A percentile compares a stretch with the other conserved stretches of the same genome.
These are phyloP conservation scores for Lethrus apterus DNA, from an alignment of 1,140 invertebrate genomes.

Conservation along the genomic window DNA sequence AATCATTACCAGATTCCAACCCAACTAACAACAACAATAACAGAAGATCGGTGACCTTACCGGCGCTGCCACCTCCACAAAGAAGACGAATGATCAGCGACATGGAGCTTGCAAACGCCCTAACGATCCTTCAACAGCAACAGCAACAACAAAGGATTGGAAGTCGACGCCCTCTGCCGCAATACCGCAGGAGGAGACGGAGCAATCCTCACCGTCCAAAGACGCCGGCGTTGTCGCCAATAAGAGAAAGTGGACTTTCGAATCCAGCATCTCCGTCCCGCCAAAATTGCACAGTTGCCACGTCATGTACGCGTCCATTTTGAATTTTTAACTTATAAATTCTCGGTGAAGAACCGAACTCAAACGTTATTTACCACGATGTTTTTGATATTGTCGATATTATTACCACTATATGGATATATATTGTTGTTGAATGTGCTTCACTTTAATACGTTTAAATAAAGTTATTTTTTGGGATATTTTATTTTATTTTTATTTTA, in stretches of 20 bases:
- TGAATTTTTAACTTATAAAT: too few relatives aligned
- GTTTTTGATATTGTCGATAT: too few relatives aligned
- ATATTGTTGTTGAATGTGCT: too few relatives aligned
- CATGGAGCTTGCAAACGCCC: constrained; percentile 33
- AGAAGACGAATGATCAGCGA: constrained; percentile 33
- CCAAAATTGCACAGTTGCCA: constrained; percentile 38
- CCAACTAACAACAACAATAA: constrained; percentile 18
- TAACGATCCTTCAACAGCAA: constrained; percentile 32
- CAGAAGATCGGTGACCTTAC: constrained; percentile 23
- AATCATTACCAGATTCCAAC: constrained; percentile 24
- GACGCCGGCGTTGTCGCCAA: constrained; percentile 59
- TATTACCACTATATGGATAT: too few relatives aligned
- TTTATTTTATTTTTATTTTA: too few relatives aligned
- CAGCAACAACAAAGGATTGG: constrained; percentile 24
- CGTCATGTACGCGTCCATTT: constrained; percentile 31
- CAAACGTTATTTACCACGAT: too few relatives aligned
- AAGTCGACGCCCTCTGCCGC: constrained; percentile 21
- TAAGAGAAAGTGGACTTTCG: constrained; percentile 63
- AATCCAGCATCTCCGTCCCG: constrained; percentile 60
- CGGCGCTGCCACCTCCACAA: constrained; percentile 30
- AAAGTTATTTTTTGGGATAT: too few relatives aligned
- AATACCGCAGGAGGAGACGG: constrained; percentile 32
- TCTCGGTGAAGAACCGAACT: too few relatives aligned
- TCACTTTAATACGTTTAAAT: too few relatives aligned
- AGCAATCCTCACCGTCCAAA: constrained; percentile 41